phyloP scores from a whole-genome alignment of 2,113 vertebrate species.

The Pongo abelii region DNA sequence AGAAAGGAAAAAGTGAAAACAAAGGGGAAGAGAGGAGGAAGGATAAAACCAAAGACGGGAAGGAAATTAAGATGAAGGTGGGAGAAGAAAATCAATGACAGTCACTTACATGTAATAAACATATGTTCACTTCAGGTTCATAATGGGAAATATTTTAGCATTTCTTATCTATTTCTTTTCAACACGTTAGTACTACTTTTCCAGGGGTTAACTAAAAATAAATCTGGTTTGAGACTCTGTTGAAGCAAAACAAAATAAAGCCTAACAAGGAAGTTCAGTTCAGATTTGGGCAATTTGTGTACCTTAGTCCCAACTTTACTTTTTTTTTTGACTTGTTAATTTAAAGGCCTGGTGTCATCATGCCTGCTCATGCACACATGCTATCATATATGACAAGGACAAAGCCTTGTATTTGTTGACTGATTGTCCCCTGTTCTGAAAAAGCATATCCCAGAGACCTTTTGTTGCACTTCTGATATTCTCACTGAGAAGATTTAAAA shows the following conservation, averaged over 20 bases:
- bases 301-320: background rate
- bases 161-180: background rate
- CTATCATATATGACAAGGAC: background rate
- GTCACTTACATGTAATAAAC: background rate
- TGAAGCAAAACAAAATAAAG: conserved; percentile 15
- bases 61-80: background rate
- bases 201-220: background rate
- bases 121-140: background rate
- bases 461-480: background rate
- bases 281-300: background rate
- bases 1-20: background rate
- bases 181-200: background rate
- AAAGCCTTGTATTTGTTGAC: background rate
- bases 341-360: background rate
- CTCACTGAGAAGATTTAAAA: conserved; percentile 60
- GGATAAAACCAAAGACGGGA: background rate
- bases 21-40: background rate
- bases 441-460: background rate
- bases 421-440: background rate
- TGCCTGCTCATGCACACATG: background rate
- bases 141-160: background rate
- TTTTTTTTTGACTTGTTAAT: background rate
- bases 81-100: background rate
- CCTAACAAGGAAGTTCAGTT: background rate
- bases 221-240: background rate